Conservation (phyloP, 2,797 vertebrate genomes). For the Telmatherina bonti region DNA sequence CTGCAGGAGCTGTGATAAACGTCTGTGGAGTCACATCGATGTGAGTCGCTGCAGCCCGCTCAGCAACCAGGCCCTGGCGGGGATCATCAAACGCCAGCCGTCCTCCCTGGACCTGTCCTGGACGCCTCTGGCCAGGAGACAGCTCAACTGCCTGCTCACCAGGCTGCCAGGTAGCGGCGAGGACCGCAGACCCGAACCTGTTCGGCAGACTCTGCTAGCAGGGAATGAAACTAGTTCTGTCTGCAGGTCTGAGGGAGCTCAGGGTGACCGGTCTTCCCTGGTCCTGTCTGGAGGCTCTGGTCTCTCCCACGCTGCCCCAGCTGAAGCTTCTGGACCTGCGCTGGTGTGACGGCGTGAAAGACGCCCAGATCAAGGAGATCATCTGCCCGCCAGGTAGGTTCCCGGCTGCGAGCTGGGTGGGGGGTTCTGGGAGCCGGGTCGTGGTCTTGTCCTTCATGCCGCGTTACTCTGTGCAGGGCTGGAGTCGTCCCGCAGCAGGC, state of each 20-base stretch:
- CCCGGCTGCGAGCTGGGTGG: too few species aligned
- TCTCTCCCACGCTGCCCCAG: constrained; percentile 91
- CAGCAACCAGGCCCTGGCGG: constrained; percentile 91
- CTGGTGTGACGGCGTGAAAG: constrained; percentile 95
- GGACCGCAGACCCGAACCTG: too few species aligned
- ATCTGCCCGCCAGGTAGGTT: constrained; percentile 87
- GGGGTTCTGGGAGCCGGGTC: too few species aligned
- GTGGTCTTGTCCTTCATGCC: too few species aligned
- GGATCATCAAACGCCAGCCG: constrained; percentile 94
- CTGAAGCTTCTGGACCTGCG: constrained; percentile 95
- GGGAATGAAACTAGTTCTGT: neutral
- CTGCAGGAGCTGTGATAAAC: constrained; percentile 95
- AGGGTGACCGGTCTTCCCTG: constrained; percentile 93
- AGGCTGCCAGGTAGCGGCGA: constrained; percentile 71
- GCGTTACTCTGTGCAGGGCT: constrained; percentile 75
- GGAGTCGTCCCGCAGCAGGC: constrained; percentile 93
- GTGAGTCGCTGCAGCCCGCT: constrained; percentile 94
- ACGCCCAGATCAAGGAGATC: constrained; percentile 94
- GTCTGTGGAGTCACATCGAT: constrained; percentile 95
- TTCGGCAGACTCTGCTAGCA: too few species aligned
- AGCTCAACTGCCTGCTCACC: constrained; percentile 93
- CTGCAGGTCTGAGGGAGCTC: constrained; percentile 92
- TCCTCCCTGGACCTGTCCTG: constrained; percentile 94
- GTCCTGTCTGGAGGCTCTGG: constrained; percentile 92
- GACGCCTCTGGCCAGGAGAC: constrained; percentile 97